Evolutionary conservation across 2,888 invertebrate species (phyloP).

Genomic region (Cylindroiulus punctatus): DNA sequence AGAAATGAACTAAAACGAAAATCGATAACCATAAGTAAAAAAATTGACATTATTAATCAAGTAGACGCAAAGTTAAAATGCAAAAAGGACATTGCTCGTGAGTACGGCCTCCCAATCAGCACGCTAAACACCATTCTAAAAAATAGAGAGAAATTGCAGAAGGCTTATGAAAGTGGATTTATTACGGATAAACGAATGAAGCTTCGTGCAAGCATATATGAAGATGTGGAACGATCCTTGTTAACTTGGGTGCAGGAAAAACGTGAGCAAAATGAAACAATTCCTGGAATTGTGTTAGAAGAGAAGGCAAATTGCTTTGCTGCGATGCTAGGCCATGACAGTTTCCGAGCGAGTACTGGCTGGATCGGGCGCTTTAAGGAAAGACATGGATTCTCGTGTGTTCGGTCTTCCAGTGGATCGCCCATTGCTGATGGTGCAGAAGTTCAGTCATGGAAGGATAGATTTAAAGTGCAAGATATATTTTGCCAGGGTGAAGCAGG

Average conservation of each 20-base stretch:
- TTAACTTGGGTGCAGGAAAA: slow-evolving; percentile 26
- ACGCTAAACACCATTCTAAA: slow-evolving; percentile 16
- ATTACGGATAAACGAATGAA: slow-evolving; percentile 12
- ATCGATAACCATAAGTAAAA: slow-evolving; percentile 35
- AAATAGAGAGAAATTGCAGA: slow-evolving; percentile 36
- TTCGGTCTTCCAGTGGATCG: background rate
- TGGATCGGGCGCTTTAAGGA: slow-evolving; percentile 44
- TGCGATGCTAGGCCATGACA: background rate
- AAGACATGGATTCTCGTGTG: background rate
- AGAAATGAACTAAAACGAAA: slow-evolving; percentile 13
- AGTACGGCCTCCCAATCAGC: slow-evolving; percentile 16
- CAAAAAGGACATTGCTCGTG: slow-evolving; percentile 34
- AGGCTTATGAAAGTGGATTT: slow-evolving; percentile 13
- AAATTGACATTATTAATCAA: slow-evolving; percentile 15
- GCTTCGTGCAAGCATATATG: background rate
- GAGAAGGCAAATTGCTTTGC: slow-evolving; percentile 48
- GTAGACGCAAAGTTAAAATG: background rate
- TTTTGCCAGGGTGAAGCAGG: slow-evolving; percentile 59
- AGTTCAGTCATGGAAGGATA: background rate
- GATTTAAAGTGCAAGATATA: background rate
- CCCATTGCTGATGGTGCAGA: background rate
- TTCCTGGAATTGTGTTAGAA: slow-evolving; percentile 34
- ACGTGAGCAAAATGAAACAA: background rate
- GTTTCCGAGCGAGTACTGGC: slow-evolving; percentile 34
- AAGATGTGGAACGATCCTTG: slow-evolving; percentile 37